Evolutionary conservation across 1,140 invertebrate genomes (phyloP), one percentile per base, ranked within the genome.

Genomic region (Anagrus nilaparvatae): DNA sequence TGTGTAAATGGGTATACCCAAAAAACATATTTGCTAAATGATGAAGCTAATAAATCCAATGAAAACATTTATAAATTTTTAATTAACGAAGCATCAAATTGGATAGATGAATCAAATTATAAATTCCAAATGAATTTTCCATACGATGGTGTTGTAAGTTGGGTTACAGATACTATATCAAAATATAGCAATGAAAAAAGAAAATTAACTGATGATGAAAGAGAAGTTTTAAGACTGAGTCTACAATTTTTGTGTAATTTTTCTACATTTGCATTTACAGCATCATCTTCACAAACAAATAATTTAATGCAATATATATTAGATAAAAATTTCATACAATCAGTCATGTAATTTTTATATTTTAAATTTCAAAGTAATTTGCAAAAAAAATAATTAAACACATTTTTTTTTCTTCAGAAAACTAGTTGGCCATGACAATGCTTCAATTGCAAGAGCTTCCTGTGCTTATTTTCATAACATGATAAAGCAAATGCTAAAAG

Each of bases 191-290:
- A 37, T 7, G n/a, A 47, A 14, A 12, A 3, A 5, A 23, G 32
- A 10, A 39, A 48, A 21, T 36, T 47, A 10, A 18, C 8, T 7
- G 37, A 56, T 10, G 53, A 55, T 5, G 18, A 57, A 25, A 28
- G 46, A 13, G 49, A 61, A 33, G 48, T 63, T 12, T 34, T 62
- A 13, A 57, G 54, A 44, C 34, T 55, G 25, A 49, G 51, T 25
- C 38, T 61, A 17, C 52, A 58, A 21, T 64, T 64, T 41, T 46
- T 64, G 19, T 60, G 58, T 17, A 64, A 63, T 55, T 47, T 62
- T 14, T 48, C 53, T 28, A 51, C 54, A 9, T 54, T 53, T 41
- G 50, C 47, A 5, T 53, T 39, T 38, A 36, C 49, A 14, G 32
- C 8, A 9, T 40, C 5, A 17, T 39, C 16, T n/a, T 13, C 24